Base-by-base conservation (phyloP, 2,113 vertebrate genomes). In the Cromileptes altivelis region DNA sequence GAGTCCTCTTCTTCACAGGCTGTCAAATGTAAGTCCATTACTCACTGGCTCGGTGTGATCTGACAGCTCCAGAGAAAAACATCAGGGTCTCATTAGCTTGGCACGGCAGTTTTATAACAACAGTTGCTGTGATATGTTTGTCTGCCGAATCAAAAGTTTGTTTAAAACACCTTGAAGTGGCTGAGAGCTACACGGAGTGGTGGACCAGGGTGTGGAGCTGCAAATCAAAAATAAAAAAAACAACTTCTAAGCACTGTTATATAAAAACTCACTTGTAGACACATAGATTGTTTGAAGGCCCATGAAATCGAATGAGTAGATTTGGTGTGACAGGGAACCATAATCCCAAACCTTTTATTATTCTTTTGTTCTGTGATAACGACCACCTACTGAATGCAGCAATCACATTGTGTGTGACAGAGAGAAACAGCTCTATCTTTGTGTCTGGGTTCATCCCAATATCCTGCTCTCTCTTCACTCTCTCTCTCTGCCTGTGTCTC, bases 361-460 rank as follows among this genome's bases (percentile, higher is more conserved):
- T 56, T 58, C 11, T 55, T 60, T 75, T 60, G 61, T 72, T 78
- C 52, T 69, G 61, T 80, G 50, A 69, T 75, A 77, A 70, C 47
- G 21, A 53, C 57, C 30, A n/a, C 15, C 30, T 53, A 67, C 62
- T 67, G 60, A 69, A 80, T 68, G 61, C 63, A 74, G 25, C 47
- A 76, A 49, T 72, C 45, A 42, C 49, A 75, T 33, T 18, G 49
- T 60, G 14, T 62, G 57, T 75, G 37, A 80, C 33, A 40, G 40
- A 71, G 55, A 58, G 0, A 80, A 14, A 56, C 3, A 71, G 14
- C 25, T 67, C 25, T 78, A 15, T 61, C 65, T 65, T n/a, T 57
- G 19, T 33, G 13, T 76, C 25, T 73, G 30, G 12, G 37, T 55
- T 69, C 11, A 58, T 78, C 53, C 15, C 12, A 55, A 49, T 40